Base-by-base conservation (phyloP, 2,113 vertebrate genomes). In the Rhegmatorhina hoffmannsi region DNA sequence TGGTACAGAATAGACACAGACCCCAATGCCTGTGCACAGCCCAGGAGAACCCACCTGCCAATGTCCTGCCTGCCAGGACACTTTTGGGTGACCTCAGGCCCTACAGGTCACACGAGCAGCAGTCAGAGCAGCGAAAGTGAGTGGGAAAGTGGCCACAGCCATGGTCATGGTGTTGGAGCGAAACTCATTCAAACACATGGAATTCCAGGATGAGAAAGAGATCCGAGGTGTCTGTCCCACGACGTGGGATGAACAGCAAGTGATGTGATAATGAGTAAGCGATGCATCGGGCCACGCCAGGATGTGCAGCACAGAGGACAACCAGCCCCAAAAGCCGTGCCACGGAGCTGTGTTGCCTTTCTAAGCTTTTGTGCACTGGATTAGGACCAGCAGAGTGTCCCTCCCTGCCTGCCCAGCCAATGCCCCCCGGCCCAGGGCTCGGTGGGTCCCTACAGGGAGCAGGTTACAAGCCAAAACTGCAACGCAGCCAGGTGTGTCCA, bases 21-120 rank as follows among this genome's bases (percentile, higher is more conserved):
- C 9, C 3, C 12, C 0, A 0, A 0, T 0, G 0, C 25, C 67
- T 50, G 29, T 2, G 2, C 50, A 34, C 10, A 53, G 56, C 70
- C 64, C 60, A 52, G 53, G 34, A 34, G 44, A 69, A 66, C 26
- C 29, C 3, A 4, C 5, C 24, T 59, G 31, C 26, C 13, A 29
- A 18, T 1, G 20, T 2, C n/a, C 43, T 0, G 0, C 17, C 43
- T 76, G 23, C 36, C 17, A 49, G 17, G 24, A 17, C 21, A 68
- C 28, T 14, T n/a, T 2, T 50, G 38, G 72, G 67, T 58, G 31
- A 63, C n/a, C 38, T 58, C 13, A 31, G 23, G 29, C 18, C 36
- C 10, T 36, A 29, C 6, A 17, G 15, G 6, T 44, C 43, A 86
- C 0, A 0, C 0, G 0, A 40, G 43, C 34, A 73, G 11, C 6